Evolutionary conservation across 2,797 vertebrate genomes (phyloP), one percentile per base, ranked within the genome.

Genomic region (Chelon auratus): DNA sequence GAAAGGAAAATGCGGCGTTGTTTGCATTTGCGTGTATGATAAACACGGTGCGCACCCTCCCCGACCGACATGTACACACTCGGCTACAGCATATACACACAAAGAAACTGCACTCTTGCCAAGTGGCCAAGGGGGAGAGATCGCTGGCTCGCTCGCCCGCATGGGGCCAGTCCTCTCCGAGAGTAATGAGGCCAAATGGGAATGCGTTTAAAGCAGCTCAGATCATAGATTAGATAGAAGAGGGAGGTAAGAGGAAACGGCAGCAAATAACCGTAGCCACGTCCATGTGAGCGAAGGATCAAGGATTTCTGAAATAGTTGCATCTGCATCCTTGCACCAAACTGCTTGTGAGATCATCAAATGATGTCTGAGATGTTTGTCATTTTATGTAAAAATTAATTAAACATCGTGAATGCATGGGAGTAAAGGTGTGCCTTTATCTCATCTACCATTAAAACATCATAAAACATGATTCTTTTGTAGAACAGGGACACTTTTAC

Each of bases 151-250:
- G 5, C 58, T 77, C 33, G 0, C 60, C 76, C 79, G 57, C 60
- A 62, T 72, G 80, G 80, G 76, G 76, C 82, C 70, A 68, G 77
- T 73, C 72, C 74, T 88, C 76, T 59, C 75, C n/a, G 68, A 81
- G 79, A 81, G 76, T 86, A 89, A 90, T 89, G 69, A 78, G 80
- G 83, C 89, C 81, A 87, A 91, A 90, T 78, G 89, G 78, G 91
- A 85, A 90, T 64, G 78, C 72, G 55, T 89, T 91, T 90, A 81
- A 89, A 87, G 83, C 69, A 68, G 69, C 65, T 60, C 71, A 54
- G 86, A 90, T 87, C 70, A 77, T 64, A 86, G 84, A 91, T 86
- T 72, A 91, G 82, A 87, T 69, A 69, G 73, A 78, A 52, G 68
- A 72, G 68, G 55, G 70, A 72, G 68, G 71, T 53, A 56, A 52